A percentile compares a stretch with the other conserved stretches of the same genome.
phyloP scores from a whole-genome alignment of 2,888 invertebrate genomes.

The Xanthia icteritia region DNA sequence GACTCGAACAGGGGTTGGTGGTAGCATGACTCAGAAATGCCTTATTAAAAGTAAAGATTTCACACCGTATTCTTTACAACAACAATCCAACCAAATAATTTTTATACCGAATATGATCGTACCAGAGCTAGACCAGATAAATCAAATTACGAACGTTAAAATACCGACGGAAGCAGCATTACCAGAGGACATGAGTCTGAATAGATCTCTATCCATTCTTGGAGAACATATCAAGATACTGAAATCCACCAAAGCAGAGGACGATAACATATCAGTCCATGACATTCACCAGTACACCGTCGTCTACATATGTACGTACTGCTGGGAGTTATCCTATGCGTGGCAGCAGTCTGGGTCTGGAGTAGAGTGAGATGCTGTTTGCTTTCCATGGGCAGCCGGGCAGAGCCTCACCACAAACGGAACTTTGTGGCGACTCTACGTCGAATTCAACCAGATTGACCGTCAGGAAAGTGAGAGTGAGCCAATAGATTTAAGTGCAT shows the following conservation, averaged over 20 bases:
- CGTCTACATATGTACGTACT: background rate
- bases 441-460: background rate
- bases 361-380: background rate
- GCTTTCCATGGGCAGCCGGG: too few relatives aligned
- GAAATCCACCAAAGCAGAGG: slow-evolving; percentile 13
- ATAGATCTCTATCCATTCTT: background rate
- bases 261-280: background rate
- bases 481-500: too few relatives aligned
- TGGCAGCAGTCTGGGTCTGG: too few relatives aligned
- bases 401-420: background rate
- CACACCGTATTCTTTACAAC: background rate
- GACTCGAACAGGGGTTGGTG: background rate
- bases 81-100: background rate
- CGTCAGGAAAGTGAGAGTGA: background rate
- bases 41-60: background rate
- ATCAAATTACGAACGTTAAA: background rate
- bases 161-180: background rate
- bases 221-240: slow-evolving; percentile 4
- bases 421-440: background rate
- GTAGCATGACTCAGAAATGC: background rate
- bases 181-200: slow-evolving; percentile 1
- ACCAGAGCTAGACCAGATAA: background rate
- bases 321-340: background rate
- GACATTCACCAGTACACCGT: background rate
- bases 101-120: background rate